Base-by-base conservation (phyloP, 2,888 invertebrate species). In the Eupithecia subumbrata region DNA sequence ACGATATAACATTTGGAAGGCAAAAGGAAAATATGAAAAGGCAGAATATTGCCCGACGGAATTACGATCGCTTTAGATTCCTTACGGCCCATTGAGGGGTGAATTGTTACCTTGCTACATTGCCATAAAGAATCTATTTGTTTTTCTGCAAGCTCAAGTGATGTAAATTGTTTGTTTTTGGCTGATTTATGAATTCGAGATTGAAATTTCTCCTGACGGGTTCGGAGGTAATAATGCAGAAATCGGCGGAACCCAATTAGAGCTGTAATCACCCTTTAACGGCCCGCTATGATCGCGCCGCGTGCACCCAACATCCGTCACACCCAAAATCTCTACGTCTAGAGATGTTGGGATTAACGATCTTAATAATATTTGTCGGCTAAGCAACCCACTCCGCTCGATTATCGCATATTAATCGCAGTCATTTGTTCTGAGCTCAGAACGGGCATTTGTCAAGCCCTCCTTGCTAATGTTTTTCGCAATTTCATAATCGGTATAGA, bases 311-410 rank as follows among this genome's bases (percentile, higher is more conserved):
- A 87, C 87, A 89, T 90, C 87, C 86, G 83, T 87, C 86, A 89
- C 89, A 85, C 85, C 84, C 80, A 72, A 71, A 80, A 82, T 86
- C 70, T 76, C 67, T 70, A 45, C 72, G 86, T 85, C 87, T 86
- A 89, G 88, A 92, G 92, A 92, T 92, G 91, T 92, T 88, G 90
- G 91, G 92, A 93, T 92, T 92, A 94, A 94, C 93, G 93, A 93
- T 93, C 93, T 92, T 91, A 92, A 94, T 94, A 93, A 94, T 94
- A 93, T 94, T 94, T 95, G 94, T 88, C 91, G 92, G 92, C 91
- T 93, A 91, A 89, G 88, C 89, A 89, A 89, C 90, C 89, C 89
- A 89, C 91, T 88, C 90, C 85, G 87, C 90, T 88, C 84, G 89
- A 79, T 92, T 91, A 94, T 88, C 84, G 89, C 77, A 92, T 91